A percentile compares a stretch with the other conserved stretches of the same genome.
phyloP scores from a whole-genome alignment of 2,888 invertebrate genomes.

The Rhopalosiphum nymphaeae region DNA sequence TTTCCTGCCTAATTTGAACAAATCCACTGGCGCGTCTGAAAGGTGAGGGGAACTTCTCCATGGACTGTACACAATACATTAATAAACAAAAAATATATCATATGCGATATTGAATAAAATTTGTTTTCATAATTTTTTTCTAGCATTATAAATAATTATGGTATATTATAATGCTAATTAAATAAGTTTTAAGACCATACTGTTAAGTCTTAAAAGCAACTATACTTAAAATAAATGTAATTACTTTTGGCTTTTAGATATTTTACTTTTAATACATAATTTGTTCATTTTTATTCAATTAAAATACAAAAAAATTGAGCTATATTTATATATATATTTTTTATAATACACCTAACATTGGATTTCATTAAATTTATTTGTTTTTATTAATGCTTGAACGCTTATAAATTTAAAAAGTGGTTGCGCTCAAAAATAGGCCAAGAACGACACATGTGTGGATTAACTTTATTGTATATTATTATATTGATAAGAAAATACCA shows the following conservation, averaged over 20 bases:
- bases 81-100: not conserved
- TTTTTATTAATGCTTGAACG: not conserved
- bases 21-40: not conserved
- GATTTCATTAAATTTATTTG: not conserved
- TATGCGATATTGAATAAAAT: not conserved
- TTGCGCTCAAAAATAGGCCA: not conserved
- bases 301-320: not conserved
- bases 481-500: not conserved
- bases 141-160: not conserved
- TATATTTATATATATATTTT: not conserved
- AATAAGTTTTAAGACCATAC: not conserved
- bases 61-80: not conserved
- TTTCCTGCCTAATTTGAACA: not conserved
- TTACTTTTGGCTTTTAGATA: not conserved
- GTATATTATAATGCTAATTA: not conserved
- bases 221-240: not conserved
- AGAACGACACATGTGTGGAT: not conserved
- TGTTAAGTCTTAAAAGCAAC: not conserved
- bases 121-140: not conserved
- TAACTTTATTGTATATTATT: not conserved
- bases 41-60: accelerated
- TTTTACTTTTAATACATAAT: not conserved
- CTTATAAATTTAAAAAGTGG: not conserved
- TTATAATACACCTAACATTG: not conserved
- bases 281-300: not conserved